Evolutionary conservation across 2,888 invertebrate genomes (phyloP).

Genomic region (Tinea trinotella): DNA sequence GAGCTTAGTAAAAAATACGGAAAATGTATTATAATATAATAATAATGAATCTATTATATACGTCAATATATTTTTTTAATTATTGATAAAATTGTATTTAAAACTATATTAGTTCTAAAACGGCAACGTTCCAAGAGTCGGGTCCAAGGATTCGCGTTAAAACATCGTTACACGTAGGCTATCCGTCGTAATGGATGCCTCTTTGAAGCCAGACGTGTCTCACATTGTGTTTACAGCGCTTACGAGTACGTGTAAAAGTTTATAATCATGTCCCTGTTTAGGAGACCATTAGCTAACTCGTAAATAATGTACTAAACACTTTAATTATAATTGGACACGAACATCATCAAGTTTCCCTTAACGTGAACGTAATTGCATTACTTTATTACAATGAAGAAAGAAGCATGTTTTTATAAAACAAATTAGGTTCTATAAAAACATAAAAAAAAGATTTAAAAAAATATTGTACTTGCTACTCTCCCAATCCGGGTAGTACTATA

Average conservation of each 20-base stretch:
- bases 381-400: too few relatives aligned
- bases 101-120: background rate
- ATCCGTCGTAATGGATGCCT: constrained; percentile 23
- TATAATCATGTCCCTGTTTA: background rate
- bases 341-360: background rate
- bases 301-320: background rate
- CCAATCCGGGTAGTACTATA: too few relatives aligned
- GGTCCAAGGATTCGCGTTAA: constrained; percentile 1
- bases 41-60: too few relatives aligned
- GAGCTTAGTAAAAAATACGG: too few relatives aligned
- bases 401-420: too few relatives aligned
- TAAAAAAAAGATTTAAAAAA: too few relatives aligned
- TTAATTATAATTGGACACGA: background rate
- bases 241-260: background rate
- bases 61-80: too few relatives aligned
- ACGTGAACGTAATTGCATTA: too few relatives aligned
- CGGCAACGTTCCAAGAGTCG: background rate
- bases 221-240: constrained; percentile 3
- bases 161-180: constrained; percentile 26
- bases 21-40: too few relatives aligned
- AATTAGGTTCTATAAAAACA: too few relatives aligned
- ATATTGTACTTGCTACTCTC: too few relatives aligned
- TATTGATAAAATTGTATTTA: background rate
- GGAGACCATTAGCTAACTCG: background rate
- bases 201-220: constrained; percentile 14